Base-by-base conservation (phyloP, 1,140 invertebrate genomes). In the Papilio xuthus region DNA sequence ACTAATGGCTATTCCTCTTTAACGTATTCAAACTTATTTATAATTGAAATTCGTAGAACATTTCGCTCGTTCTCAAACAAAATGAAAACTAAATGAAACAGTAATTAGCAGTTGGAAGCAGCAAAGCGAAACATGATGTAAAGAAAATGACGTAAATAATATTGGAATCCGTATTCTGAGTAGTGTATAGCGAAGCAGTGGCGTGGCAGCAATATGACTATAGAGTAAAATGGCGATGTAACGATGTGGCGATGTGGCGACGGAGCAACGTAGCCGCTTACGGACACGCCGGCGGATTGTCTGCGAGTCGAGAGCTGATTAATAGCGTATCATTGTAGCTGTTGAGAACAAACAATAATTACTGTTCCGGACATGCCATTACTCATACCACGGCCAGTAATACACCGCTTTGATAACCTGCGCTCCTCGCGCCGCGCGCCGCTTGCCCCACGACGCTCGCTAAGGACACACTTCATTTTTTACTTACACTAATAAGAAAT, bases 331-430 rank as follows among this genome's bases (percentile, higher is more conserved):
- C 71, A 56, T 41, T 63, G 32, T 42, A 4, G 60, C 50, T 53
- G 50, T n/a, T 53, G 50, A 53, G 28, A 78, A 80, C 79, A 78
- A 78, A 74, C 71, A 73, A 80, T 80, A 80, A 80, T 80, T 80
- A 77, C 79, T 82, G 81, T 53, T 70, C 71, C 28, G 50, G 79
- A 80, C 79, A 69, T 75, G 37, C 72, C 81, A 80, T 80, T 71
- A 76, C 67, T 82, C 79, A 82, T 70, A 69, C 63, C 70, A 67
- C 37, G 78, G 70, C 12, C 70, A 53, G 60, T 78, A 74, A 78
- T 44, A 75, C 26, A 42, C 60, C 53, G 77, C 67, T n/a, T 56
- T 74, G 15, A 28, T 32, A 47, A 47, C 72, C 32, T 4, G 37
- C 26, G 60, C 13, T 13, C 0, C 9, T 12, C 23, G 50, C 44